Conservation (phyloP, 2,113 vertebrate species). For the Aythya baeri region DNA sequence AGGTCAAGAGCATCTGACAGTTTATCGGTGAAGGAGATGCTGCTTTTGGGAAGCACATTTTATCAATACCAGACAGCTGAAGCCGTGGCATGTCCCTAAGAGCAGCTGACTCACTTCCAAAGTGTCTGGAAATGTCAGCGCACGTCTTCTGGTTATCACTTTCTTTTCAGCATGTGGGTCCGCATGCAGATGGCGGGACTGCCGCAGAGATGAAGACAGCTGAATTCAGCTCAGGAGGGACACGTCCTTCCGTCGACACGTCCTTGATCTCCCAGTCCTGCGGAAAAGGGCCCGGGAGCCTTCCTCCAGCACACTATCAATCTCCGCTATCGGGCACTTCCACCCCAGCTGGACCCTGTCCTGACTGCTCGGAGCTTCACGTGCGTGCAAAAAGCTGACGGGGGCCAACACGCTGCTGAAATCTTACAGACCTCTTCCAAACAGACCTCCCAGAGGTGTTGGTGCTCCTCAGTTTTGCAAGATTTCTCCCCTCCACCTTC, state of each 20-base stretch:
- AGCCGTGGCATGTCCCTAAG: background rate
- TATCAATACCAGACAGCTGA: conserved; percentile 30
- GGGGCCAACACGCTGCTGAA: fast-evolving
- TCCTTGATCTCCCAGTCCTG: background rate
- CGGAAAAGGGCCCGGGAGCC: background rate
- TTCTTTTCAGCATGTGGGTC: background rate
- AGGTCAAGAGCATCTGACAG: background rate
- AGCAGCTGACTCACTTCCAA: conserved; percentile 28
- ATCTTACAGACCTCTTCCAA: background rate
- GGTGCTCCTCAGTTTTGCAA: background rate
- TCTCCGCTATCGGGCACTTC: background rate
- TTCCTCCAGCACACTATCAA: background rate
- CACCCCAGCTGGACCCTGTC: background rate
- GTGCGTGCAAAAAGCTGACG: background rate
- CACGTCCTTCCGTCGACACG: background rate
- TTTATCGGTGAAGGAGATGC: background rate
- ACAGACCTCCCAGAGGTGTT: background rate
- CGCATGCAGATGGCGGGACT: background rate
- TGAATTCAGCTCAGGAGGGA: background rate
- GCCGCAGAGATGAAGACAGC: background rate
- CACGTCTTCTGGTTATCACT: background rate
- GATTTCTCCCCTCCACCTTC: background rate
- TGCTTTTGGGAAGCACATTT: conserved; percentile 22
- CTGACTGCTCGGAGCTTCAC: fast-evolving
- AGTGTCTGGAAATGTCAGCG: conserved; percentile 15